Conservation (phyloP, 35 echinoderm and acorn worm species). For the Stichopus chloronotus region DNA sequence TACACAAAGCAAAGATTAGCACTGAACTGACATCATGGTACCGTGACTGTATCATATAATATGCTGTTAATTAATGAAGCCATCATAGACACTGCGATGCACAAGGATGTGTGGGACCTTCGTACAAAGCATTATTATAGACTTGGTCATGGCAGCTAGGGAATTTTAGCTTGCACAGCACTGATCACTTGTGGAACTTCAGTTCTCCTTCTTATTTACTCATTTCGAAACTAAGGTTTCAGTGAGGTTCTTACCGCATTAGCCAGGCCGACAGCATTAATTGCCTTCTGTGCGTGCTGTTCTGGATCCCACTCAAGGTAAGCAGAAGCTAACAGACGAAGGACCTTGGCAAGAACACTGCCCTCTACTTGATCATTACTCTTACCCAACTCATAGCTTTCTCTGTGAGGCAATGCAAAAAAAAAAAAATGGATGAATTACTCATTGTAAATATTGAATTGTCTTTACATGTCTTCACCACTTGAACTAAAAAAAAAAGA, state of each 20-base stretch:
- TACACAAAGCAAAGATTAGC: too few species aligned
- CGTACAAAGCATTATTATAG: too few species aligned
- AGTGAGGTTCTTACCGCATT: slow-evolving; percentile 77
- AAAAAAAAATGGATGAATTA: not conserved
- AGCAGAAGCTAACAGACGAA: slow-evolving; percentile 80
- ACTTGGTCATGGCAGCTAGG: too few species aligned
- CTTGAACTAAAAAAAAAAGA: not conserved
- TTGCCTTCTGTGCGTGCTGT: slow-evolving; percentile 87
- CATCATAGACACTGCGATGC: too few species aligned
- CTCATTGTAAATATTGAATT: not conserved
- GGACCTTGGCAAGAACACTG: slow-evolving; percentile 61
- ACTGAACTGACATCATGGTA: too few species aligned
- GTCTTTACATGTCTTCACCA: not conserved
- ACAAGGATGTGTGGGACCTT: too few species aligned
- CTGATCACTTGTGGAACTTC: too few species aligned
- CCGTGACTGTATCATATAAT: too few species aligned
- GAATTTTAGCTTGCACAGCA: too few species aligned
- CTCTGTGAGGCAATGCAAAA: not conserved
- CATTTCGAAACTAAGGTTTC: too few species aligned
- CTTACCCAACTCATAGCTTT: slow-evolving; percentile 51
- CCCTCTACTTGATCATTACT: slow-evolving; percentile 33
- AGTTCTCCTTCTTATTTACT: too few species aligned
- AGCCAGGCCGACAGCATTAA: slow-evolving; percentile 94
- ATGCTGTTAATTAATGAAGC: too few species aligned
- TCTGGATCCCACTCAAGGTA: slow-evolving; percentile 91